phyloP scores from a whole-genome alignment of 53 echinoderm and acorn worm genomes.

The Luidia sarsii region DNA sequence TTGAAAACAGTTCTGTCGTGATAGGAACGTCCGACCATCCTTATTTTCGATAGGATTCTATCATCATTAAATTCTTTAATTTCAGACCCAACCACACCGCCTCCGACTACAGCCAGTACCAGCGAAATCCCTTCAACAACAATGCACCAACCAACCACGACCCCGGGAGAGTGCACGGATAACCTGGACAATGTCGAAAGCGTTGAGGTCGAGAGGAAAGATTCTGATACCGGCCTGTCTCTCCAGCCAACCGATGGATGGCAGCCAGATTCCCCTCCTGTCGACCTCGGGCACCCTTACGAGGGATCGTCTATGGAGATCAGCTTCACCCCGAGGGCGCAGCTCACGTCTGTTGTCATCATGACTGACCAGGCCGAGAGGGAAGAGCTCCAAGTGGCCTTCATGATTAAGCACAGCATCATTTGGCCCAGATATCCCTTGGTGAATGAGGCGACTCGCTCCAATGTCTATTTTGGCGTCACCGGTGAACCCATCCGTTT shows the following conservation, averaged over 20 bases:
- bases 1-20: too few species aligned
- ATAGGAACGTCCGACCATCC: background rate
- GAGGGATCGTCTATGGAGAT: background rate
- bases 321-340: background rate
- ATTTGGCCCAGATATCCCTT: too few species aligned
- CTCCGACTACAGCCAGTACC: background rate
- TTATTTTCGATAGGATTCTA: too few species aligned
- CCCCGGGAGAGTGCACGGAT: background rate
- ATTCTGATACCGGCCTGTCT: background rate
- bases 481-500: background rate
- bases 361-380: background rate
- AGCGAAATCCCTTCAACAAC: background rate
- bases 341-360: conserved; percentile 5
- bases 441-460: too few species aligned
- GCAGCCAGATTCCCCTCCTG: background rate
- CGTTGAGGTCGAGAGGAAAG: background rate
- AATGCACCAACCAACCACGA: conserved; percentile 4
- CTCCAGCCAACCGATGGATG: background rate
- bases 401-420: background rate
- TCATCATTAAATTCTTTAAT: background rate
- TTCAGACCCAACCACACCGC: background rate
- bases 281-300: background rate
- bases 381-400: background rate
- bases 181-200: background rate
- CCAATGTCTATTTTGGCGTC: background rate